Percentiles rank a stretch among this genome's conserved stretches.
These are phyloP conservation scores for Protaetia brevitarsis DNA, from an alignment of 1,140 invertebrate species.

Conservation along the genomic window DNA sequence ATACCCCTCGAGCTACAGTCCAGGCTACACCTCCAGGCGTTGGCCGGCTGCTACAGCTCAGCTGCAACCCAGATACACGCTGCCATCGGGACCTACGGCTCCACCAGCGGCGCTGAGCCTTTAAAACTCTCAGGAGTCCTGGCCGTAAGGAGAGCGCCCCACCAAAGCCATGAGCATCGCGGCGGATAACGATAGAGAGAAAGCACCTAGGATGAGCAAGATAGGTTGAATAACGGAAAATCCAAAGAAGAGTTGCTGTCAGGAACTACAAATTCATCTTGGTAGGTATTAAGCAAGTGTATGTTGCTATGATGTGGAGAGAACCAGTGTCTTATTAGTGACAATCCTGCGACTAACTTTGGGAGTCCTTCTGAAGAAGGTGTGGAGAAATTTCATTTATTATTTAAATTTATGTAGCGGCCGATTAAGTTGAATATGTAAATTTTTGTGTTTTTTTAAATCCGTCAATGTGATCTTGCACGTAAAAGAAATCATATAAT, in stretches of 20 bases:
- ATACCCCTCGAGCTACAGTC: slow-evolving; percentile 35
- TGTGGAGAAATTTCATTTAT: background rate
- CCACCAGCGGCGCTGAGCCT: slow-evolving; percentile 29
- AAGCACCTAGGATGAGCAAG: too few relatives aligned
- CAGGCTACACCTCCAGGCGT: slow-evolving; percentile 39
- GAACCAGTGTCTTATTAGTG: background rate
- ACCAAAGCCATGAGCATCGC: slow-evolving; percentile 32
- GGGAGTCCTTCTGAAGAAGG: background rate
- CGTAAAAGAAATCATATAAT: too few relatives aligned
- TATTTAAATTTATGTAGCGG: slow-evolving; percentile 1
- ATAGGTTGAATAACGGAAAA: background rate
- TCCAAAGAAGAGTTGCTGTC: background rate
- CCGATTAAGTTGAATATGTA: background rate
- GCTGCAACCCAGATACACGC: slow-evolving; percentile 27
- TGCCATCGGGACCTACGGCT: slow-evolving; percentile 33
- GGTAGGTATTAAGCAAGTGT: background rate
- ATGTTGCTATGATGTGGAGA: background rate
- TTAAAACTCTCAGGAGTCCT: slow-evolving; percentile 35
- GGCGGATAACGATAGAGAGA: slow-evolving; percentile 34
- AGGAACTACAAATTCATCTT: background rate
- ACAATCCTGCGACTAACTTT: background rate
- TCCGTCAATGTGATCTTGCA: background rate
- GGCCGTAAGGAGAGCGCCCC: slow-evolving; percentile 35
- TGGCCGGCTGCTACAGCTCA: slow-evolving; percentile 29
- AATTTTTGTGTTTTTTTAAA: background rate